A percentile compares a stretch with the other conserved stretches of the same genome.
phyloP scores from a whole-genome alignment of 2,797 vertebrate genomes.

The Protosalanx chinensis region DNA sequence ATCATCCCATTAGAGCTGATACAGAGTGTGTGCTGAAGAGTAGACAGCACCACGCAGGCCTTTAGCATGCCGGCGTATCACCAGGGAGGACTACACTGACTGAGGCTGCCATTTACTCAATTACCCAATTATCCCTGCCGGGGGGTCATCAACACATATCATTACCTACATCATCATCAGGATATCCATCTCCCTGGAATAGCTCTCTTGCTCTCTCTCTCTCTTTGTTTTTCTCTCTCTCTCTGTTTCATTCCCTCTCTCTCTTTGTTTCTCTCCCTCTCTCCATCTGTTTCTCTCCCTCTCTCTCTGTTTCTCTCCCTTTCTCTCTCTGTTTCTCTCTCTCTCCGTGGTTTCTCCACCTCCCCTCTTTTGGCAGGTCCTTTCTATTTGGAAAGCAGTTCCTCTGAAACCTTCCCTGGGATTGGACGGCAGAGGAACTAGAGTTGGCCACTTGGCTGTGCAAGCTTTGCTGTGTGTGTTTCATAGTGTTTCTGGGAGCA shows the following conservation, averaged over 20 bases:
- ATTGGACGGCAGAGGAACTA: slow-evolving; percentile 52
- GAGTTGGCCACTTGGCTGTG: slow-evolving; percentile 30
- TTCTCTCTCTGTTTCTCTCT: background rate
- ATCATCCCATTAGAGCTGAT: background rate
- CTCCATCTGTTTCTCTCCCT: background rate
- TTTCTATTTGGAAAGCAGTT: slow-evolving; percentile 39
- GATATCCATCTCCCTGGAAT: background rate
- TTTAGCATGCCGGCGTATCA: background rate
- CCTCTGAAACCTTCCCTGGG: slow-evolving; percentile 25
- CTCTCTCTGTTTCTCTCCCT: background rate
- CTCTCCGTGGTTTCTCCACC: background rate
- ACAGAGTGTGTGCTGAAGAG: background rate
- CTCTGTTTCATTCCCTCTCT: too few relatives aligned
- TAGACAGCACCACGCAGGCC: background rate
- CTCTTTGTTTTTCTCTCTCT: background rate
- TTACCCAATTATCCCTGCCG: background rate
- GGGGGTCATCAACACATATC: background rate
- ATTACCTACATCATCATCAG: background rate
- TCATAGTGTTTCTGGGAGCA: slow-evolving; percentile 22
- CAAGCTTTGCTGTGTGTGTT: background rate
- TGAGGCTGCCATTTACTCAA: background rate
- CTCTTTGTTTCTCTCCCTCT: too few relatives aligned
- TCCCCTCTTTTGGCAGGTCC: slow-evolving; percentile 28
- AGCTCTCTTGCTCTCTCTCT: background rate
- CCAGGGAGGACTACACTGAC: background rate